Conservation (phyloP, 92 coral and sea anemone species). For the Anthopleura xanthogrammica region DNA sequence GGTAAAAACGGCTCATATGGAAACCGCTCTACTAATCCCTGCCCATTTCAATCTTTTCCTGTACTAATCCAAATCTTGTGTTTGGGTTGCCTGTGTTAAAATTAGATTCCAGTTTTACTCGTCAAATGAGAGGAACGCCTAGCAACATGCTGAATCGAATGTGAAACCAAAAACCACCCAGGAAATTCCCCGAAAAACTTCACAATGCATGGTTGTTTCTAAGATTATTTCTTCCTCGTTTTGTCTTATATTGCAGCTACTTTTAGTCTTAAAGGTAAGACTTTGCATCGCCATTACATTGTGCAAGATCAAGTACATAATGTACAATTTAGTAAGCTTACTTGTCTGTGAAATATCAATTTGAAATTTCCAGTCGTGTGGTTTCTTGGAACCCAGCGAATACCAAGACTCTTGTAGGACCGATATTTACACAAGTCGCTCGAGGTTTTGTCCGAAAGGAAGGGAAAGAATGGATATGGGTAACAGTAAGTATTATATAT, state of each 20-base stretch:
- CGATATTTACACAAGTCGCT: not conserved
- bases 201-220: not conserved
- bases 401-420: not conserved
- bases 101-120: not conserved
- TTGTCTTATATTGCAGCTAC: not conserved
- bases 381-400: not conserved
- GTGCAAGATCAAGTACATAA: not conserved
- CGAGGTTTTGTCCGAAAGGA: not conserved
- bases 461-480: not conserved
- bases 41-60: no score
- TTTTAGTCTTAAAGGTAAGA: not conserved
- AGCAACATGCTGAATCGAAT: slow-evolving; percentile 2
- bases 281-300: not conserved
- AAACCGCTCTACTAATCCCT: no score
- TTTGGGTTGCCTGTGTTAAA: not conserved
- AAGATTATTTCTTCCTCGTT: not conserved
- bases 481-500: not conserved
- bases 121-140: slow-evolving; percentile 2
- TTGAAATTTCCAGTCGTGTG: not conserved
- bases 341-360: not conserved
- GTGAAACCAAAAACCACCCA: not conserved
- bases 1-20: no score
- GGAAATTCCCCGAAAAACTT: not conserved
- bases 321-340: not conserved
- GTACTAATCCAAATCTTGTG: no score